A percentile compares a stretch with the other conserved stretches of the same genome.
These are phyloP conservation scores for Ancistrus triradiatus DNA, from an alignment of 2,113 vertebrate genomes.

Conservation along the genomic window DNA sequence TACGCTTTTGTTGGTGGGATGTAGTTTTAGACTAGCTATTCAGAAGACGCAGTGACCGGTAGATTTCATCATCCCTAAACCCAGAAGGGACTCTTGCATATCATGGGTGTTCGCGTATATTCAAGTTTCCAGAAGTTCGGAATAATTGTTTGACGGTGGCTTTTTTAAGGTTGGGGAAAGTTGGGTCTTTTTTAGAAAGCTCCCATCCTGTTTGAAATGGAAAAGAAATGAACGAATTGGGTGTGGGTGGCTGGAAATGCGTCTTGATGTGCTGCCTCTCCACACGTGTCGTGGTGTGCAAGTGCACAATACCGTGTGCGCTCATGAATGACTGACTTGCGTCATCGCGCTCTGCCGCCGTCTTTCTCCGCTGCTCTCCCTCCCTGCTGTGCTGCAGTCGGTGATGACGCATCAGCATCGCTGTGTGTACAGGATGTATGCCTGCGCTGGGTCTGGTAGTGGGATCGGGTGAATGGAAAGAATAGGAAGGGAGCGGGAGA, in stretches of 20 bases:
- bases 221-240: neutral
- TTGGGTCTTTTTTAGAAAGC: constrained; percentile 15
- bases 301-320: neutral
- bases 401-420: constrained; percentile 69
- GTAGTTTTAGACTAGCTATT: too few species aligned
- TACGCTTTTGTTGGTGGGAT: too few species aligned
- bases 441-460: constrained; percentile 55
- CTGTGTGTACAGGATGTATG: constrained; percentile 64
- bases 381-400: constrained; percentile 59
- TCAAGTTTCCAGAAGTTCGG: constrained; percentile 9
- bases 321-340: constrained; percentile 16
- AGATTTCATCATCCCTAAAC: too few species aligned
- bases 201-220: constrained; percentile 26
- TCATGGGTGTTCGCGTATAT: too few species aligned
- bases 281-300: too few species aligned
- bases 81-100: too few species aligned
- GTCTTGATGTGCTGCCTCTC: neutral
- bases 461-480: constrained; percentile 36
- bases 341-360: constrained; percentile 37
- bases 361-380: constrained; percentile 26
- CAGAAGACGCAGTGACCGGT: too few species aligned
- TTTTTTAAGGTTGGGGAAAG: constrained; percentile 23
- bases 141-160: neutral
- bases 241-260: neutral
- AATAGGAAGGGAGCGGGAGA: constrained; percentile 44